phyloP scores from a whole-genome alignment of 2,113 vertebrate species.

The Sminthopsis crassicaudata region DNA sequence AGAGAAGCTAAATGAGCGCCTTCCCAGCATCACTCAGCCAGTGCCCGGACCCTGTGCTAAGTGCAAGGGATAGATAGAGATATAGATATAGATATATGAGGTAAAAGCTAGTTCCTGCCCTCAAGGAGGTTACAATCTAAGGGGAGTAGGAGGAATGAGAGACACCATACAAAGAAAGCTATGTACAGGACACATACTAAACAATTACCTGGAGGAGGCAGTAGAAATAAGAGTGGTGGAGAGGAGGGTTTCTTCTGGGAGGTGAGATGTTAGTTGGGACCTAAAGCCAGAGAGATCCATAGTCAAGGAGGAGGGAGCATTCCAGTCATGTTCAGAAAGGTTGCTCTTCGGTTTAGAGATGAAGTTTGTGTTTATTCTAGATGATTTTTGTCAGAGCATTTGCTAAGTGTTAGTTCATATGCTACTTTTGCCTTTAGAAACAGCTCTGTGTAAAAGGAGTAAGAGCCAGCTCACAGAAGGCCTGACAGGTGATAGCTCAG shows the following conservation, averaged over 20 bases:
- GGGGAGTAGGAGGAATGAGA: too few relatives aligned
- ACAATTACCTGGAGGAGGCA: neutral
- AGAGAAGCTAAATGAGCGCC: neutral
- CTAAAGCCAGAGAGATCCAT: neutral
- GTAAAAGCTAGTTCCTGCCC: neutral
- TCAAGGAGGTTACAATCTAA: neutral
- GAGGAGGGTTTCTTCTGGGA: neutral
- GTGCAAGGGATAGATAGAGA: too few relatives aligned
- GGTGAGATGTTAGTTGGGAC: neutral
- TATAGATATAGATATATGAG: too few relatives aligned
- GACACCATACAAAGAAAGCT: too few relatives aligned
- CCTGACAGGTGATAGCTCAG: neutral
- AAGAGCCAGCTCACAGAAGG: neutral
- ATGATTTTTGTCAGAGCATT: constrained; percentile 24
- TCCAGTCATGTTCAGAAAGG: neutral
- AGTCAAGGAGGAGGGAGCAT: neutral
- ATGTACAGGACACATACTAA: neutral
- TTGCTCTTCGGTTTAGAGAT: neutral
- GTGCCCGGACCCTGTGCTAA: neutral
- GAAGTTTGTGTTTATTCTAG: neutral
- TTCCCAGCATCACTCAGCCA: neutral
- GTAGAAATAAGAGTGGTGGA: neutral
- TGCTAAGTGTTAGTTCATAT: constrained; percentile 44
- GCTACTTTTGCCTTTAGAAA: constrained; percentile 17
- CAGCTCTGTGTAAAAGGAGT: constrained; percentile 37